Evolutionary conservation across 2,113 vertebrate genomes (phyloP).

Genomic region (Hydrochoerus hydrochaeris): DNA sequence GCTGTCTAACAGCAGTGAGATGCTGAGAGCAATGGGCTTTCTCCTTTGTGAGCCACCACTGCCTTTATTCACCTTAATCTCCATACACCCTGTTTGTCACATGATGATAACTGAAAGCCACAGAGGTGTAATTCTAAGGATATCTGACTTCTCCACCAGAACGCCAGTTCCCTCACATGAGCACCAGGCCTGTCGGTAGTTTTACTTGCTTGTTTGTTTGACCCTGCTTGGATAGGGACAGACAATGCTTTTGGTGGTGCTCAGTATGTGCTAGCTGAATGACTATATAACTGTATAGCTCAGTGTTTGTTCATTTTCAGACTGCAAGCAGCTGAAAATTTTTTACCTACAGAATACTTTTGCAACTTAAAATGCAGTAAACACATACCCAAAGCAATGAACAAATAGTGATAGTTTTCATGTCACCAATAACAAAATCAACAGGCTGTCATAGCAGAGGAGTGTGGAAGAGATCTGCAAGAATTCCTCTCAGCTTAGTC

Average conservation of each 20-base stretch:
- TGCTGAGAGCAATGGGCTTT: background rate
- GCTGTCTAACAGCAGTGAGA: background rate
- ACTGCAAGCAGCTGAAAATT: background rate
- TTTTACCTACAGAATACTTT: background rate
- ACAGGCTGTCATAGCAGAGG: background rate
- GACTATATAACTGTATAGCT: background rate
- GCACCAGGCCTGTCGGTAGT: background rate
- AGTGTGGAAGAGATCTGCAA: background rate
- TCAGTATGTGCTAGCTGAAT: background rate
- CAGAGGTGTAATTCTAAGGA: background rate
- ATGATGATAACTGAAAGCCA: background rate
- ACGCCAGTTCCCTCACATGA: no score
- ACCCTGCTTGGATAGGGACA: background rate
- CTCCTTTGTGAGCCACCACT: background rate
- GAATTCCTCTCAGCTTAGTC: background rate
- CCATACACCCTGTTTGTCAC: background rate
- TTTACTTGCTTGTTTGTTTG: background rate
- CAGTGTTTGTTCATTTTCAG: background rate
- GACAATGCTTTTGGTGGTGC: background rate
- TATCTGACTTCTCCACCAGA: background rate
- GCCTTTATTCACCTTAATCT: background rate
- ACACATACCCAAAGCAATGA: background rate
- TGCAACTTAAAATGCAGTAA: slow-evolving; percentile 16
- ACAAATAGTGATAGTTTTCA: background rate
- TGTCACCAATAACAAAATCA: background rate